A percentile compares a stretch with the other conserved stretches of the same genome.
These are phyloP conservation scores for Norana najaformis DNA, from an alignment of 2,888 invertebrate species.

Conservation along the genomic window DNA sequence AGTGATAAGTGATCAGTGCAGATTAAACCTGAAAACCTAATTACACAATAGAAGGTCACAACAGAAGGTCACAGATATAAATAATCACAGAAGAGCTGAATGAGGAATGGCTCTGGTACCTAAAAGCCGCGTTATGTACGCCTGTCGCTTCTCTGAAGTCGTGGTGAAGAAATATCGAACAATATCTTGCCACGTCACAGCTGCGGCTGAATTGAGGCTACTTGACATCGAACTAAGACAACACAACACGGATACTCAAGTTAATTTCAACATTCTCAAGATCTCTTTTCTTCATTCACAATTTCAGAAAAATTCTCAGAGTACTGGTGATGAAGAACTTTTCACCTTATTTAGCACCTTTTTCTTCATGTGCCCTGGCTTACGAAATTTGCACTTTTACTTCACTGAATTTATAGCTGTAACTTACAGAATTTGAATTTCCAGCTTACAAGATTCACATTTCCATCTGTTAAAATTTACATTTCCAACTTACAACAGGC, in stretches of 20 bases:
- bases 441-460: too few species aligned
- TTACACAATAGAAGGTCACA: too few species aligned
- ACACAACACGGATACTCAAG: neutral
- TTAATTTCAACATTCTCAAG: neutral
- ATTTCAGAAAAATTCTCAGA: too few species aligned
- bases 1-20: too few species aligned
- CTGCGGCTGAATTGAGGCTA: slow-evolving; percentile 43
- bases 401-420: neutral
- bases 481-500: too few species aligned
- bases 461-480: neutral
- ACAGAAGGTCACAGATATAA: too few species aligned
- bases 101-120: too few species aligned
- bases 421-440: too few species aligned
- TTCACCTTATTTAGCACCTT: neutral
- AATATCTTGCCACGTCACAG: slow-evolving; percentile 47
- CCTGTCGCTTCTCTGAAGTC: slow-evolving; percentile 38
- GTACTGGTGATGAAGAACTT: neutral
- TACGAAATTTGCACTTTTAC: neutral
- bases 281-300: too few species aligned
- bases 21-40: too few species aligned
- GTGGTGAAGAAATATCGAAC: slow-evolving; percentile 35
- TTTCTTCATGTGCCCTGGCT: too few species aligned
- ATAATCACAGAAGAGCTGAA: too few species aligned
- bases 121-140: slow-evolving; percentile 40
- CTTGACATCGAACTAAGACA: slow-evolving; percentile 43